These are phyloP conservation scores for Mystacornis crossleyi DNA, from an alignment of 2,113 vertebrate species.

Conservation along the genomic window DNA sequence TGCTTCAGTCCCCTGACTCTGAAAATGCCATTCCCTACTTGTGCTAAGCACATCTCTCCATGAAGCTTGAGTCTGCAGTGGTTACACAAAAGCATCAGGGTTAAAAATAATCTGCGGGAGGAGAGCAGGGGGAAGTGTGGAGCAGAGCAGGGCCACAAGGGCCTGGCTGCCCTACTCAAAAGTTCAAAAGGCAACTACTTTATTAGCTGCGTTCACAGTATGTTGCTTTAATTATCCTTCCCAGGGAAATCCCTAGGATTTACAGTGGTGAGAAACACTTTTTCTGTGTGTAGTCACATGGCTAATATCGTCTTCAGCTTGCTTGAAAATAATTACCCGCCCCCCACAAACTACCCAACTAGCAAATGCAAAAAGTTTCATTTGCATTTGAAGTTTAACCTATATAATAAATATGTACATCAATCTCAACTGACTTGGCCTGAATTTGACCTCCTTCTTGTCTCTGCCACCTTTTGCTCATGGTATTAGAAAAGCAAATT, in stretches of 20 bases:
- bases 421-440: neutral
- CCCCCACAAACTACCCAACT: neutral
- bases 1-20: neutral
- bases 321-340: neutral
- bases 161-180: neutral
- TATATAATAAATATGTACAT: neutral
- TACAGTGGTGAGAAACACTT: neutral
- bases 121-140: neutral
- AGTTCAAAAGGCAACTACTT: neutral
- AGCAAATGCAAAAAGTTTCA: neutral
- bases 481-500: neutral
- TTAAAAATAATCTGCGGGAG: neutral
- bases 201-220: neutral
- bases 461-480: neutral
- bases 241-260: neutral
- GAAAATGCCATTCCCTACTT: neutral
- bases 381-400: neutral
- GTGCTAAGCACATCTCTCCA: neutral
- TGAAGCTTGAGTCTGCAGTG: neutral
- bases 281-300: neutral
- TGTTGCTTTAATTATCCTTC: constrained; percentile 4
- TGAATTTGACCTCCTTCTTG: neutral
- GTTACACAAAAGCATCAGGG: neutral
- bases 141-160: neutral
- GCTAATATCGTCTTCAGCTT: neutral